phyloP scores from a whole-genome alignment of 2,888 invertebrate species.

The Drosophila setosimentum region DNA sequence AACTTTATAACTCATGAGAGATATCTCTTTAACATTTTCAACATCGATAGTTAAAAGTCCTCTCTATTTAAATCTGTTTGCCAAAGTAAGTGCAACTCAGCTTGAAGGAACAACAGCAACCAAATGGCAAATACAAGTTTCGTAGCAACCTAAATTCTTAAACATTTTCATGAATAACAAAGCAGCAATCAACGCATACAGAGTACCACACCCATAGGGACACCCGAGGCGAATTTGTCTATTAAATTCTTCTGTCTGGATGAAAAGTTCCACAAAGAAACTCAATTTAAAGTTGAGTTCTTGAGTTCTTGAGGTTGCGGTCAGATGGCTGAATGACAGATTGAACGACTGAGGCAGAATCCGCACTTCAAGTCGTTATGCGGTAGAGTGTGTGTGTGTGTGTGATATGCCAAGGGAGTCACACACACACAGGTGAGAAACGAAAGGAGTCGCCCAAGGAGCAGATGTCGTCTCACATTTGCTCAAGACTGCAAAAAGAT shows the following conservation, averaged over 20 bases:
- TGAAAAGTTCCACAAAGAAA: conserved; percentile 62
- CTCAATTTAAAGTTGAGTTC: conserved; percentile 66
- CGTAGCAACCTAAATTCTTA: conserved; percentile 63
- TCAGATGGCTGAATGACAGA: conserved; percentile 54
- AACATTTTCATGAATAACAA: conserved; percentile 75
- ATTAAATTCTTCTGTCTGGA: conserved; percentile 37
- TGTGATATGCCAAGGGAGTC: conserved; percentile 16
- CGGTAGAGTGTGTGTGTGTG: not conserved
- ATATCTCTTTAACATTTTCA: not conserved
- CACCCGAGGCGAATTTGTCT: conserved; percentile 34
- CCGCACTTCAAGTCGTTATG: conserved; percentile 11
- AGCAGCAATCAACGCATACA: conserved; percentile 65
- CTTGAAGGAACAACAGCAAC: conserved; percentile 2
- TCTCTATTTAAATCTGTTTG: not conserved
- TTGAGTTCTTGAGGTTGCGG: conserved; percentile 32
- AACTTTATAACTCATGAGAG: not conserved
- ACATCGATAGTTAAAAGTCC: not conserved
- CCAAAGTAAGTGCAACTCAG: conserved; percentile 13
- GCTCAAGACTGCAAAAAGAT: conserved; percentile 27
- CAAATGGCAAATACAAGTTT: conserved; percentile 21
- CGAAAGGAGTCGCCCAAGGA: conserved; percentile 6
- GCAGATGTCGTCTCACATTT: conserved; percentile 21
- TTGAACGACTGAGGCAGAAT: conserved; percentile 46
- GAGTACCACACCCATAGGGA: conserved; percentile 9
- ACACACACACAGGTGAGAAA: conserved; percentile 38